Percentiles rank a stretch among this genome's conserved stretches.
Conservation (phyloP, 2,888 invertebrate genomes). For the Xestia sexstrigata region DNA sequence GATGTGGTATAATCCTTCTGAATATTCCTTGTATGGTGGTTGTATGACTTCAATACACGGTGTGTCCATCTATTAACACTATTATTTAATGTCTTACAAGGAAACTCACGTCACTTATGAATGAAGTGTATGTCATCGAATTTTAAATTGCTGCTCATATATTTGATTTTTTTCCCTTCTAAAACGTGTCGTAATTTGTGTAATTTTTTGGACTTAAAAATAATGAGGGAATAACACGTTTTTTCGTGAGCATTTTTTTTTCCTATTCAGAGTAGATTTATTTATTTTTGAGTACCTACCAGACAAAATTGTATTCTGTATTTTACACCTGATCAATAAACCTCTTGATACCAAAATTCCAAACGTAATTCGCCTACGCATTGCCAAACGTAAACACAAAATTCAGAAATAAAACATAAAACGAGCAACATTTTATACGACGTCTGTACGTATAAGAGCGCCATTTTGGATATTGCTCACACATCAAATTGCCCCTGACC, state of each 20-base stretch:
- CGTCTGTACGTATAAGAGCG: constrained; percentile 12
- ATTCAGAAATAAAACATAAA: constrained; percentile 17
- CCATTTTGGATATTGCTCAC: constrained; percentile 53
- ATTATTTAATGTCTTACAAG: constrained; percentile 58
- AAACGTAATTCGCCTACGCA: neutral
- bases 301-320: neutral
- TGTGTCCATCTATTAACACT: constrained; percentile 53
- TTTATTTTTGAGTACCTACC: neutral
- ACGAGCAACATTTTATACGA: constrained; percentile 51
- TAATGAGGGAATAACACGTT: neutral
- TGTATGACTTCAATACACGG: constrained; percentile 16
- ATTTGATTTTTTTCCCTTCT: neutral
- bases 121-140: constrained; percentile 55
- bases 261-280: neutral
- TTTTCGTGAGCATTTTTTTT: neutral
- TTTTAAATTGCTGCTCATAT: constrained; percentile 17
- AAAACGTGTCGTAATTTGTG: too few species aligned
- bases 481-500: constrained; percentile 30
- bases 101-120: constrained; percentile 59
- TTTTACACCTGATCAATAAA: neutral
- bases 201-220: neutral
- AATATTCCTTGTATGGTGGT: neutral
- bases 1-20: constrained; percentile 32
- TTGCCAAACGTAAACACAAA: constrained; percentile 6
- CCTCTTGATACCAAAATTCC: neutral